Evolutionary conservation across 2,888 invertebrate species (phyloP), one percentile per base, ranked within the genome.

Genomic region (Stenodera caucasica): DNA sequence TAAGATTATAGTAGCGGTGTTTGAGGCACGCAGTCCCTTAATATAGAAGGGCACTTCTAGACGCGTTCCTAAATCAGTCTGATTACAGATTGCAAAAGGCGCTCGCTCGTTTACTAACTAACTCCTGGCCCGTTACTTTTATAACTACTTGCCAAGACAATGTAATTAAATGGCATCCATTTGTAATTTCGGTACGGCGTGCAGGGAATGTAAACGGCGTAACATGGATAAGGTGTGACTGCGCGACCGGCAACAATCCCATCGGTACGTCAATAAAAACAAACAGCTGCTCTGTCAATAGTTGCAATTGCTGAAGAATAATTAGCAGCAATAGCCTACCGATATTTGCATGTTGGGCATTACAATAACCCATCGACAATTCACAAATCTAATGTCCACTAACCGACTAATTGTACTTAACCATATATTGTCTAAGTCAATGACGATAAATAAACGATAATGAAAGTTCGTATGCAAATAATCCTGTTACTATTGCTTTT

Each of bases 101-200:
- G 70, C 67, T 66, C 68, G 68, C 70, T 71, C 73, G 72, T 73
- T 75, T 73, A 68, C 70, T 71, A 71, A 72, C 70, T 71, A 74
- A 73, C 72, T 75, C 76, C 75, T 74, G 72, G 76, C 70, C 78
- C 75, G 77, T 78, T 79, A 77, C 79, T 79, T 78, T 79, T 79
- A 79, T 77, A 79, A 77, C 78, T 78, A 78, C 77, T 78, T 78
- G 78, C 78, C 79, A 79, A 80, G 80, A 80, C 80, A 80, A 79
- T 79, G 80, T 80, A 80, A 80, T 80, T 80, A 80, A 80, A 80
- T 80, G 79, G 79, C 78, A 80, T 79, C 79, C 80, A 80, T 80
- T 80, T 79, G 80, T 80, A 80, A 80, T 80, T 78, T 80, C 74
- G 72, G 71, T 76, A 73, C 76, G 75, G 77, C 79, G 78, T 80